A percentile compares a stretch with the other conserved stretches of the same genome.
Evolutionary conservation across 1,140 invertebrate species (phyloP).

Genomic region (Procambarus virginalis): DNA sequence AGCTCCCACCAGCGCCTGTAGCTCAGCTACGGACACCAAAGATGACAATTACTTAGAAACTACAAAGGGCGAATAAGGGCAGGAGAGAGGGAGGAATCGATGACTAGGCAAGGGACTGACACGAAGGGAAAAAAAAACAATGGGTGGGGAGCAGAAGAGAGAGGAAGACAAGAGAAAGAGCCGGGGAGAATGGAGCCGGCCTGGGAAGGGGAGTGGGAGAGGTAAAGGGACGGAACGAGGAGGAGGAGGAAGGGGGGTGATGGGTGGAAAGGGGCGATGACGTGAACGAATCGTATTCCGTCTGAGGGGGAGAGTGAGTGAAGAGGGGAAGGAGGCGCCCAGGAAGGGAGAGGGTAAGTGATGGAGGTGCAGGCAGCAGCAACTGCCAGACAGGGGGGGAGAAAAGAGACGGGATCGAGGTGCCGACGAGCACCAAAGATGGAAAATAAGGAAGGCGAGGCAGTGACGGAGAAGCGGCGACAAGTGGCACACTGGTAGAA

Average conservation of each 20-base stretch:
- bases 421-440: not conserved
- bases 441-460: not conserved
- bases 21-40: too few relatives aligned
- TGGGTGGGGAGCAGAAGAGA: not conserved
- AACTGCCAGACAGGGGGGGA: not conserved
- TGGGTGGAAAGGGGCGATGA: not conserved
- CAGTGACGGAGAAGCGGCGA: not conserved
- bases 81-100: not conserved
- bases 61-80: not conserved
- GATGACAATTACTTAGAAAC: too few relatives aligned
- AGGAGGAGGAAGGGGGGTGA: not conserved
- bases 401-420: not conserved
- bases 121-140: not conserved
- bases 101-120: not conserved
- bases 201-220: too few relatives aligned
- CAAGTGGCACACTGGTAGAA: too few relatives aligned
- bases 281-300: too few relatives aligned
- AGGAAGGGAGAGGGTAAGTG: too few relatives aligned
- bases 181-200: too few relatives aligned
- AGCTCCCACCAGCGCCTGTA: too few relatives aligned
- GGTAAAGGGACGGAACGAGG: not conserved
- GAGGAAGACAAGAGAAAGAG: not conserved
- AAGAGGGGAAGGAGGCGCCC: too few relatives aligned
- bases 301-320: too few relatives aligned
- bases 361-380: too few relatives aligned